Percentiles rank a stretch among this genome's conserved stretches.
These are phyloP conservation scores for Neomorphus geoffroyi DNA, from an alignment of 2,797 vertebrate genomes.

Conservation along the genomic window DNA sequence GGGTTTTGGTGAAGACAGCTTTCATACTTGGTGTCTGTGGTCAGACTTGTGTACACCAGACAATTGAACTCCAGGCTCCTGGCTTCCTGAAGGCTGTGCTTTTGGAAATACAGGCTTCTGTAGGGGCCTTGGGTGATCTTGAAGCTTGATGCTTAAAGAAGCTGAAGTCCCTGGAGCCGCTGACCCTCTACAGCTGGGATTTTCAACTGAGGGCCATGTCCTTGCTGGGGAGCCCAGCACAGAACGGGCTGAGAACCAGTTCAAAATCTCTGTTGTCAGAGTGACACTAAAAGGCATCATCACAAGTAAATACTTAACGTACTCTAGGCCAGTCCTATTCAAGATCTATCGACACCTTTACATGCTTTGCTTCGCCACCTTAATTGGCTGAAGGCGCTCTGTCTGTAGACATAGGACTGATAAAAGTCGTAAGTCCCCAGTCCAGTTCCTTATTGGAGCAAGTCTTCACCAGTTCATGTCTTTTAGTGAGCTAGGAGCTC, in stretches of 20 bases:
- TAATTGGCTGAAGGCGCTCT: rapidly evolving
- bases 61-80: not conserved
- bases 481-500: not conserved
- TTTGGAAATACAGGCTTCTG: not conserved
- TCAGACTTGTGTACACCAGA: not conserved
- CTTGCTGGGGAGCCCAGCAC: not conserved
- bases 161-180: not conserved
- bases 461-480: not conserved
- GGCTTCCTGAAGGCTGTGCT: not conserved
- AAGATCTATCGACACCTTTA: not conserved
- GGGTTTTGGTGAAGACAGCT: not conserved
- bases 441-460: not conserved
- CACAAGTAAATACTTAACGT: not conserved
- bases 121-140: not conserved
- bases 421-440: not conserved
- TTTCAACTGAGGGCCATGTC: rapidly evolving
- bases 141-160: not conserved
- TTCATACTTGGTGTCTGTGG: rapidly evolving
- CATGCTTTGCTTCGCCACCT: not conserved
- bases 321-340: not conserved
- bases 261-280: not conserved
- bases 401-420: not conserved
- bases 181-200: not conserved
- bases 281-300: not conserved
- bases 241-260: not conserved